Evolutionary conservation across 2,113 vertebrate species (phyloP).

Genomic region (Gadus macrocephalus): DNA sequence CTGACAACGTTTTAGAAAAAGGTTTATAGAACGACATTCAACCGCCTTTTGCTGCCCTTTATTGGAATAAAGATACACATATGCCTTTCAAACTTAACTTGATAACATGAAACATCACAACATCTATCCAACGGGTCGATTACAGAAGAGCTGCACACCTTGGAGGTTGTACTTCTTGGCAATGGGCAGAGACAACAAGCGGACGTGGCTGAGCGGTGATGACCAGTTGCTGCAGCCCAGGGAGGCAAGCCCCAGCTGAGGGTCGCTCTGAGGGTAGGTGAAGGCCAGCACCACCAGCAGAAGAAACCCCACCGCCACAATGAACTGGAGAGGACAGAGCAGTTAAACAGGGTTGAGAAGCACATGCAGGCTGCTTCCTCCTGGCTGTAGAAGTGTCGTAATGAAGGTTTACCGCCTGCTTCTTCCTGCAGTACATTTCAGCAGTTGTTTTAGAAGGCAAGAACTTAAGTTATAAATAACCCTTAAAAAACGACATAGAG

Average conservation of each 20-base stretch:
- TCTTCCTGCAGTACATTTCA: no score
- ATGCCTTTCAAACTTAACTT: neutral
- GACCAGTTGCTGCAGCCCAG: slow-evolving; percentile 80
- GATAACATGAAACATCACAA: neutral
- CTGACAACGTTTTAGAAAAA: no score
- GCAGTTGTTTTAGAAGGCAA: no score
- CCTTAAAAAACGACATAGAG: no score
- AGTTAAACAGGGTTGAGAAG: neutral
- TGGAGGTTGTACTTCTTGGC: slow-evolving; percentile 92
- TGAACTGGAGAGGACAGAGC: slow-evolving; percentile 66
- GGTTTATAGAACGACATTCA: no score
- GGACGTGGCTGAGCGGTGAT: slow-evolving; percentile 82
- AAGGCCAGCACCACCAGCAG: slow-evolving; percentile 80
- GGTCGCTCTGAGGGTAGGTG: slow-evolving; percentile 77
- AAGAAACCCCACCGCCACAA: slow-evolving; percentile 79
- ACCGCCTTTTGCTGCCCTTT: no score
- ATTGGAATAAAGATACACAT: no score
- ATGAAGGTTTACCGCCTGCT: no score
- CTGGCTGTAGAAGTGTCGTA: no score
- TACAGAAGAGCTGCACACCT: slow-evolving; percentile 54
- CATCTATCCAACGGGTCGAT: neutral
- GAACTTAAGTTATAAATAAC: no score
- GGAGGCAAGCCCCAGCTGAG: slow-evolving; percentile 72
- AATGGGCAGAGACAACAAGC: slow-evolving; percentile 87
- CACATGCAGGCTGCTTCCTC: no score